phyloP scores from a whole-genome alignment of 2,797 vertebrate genomes.

The Halcyon badia region DNA sequence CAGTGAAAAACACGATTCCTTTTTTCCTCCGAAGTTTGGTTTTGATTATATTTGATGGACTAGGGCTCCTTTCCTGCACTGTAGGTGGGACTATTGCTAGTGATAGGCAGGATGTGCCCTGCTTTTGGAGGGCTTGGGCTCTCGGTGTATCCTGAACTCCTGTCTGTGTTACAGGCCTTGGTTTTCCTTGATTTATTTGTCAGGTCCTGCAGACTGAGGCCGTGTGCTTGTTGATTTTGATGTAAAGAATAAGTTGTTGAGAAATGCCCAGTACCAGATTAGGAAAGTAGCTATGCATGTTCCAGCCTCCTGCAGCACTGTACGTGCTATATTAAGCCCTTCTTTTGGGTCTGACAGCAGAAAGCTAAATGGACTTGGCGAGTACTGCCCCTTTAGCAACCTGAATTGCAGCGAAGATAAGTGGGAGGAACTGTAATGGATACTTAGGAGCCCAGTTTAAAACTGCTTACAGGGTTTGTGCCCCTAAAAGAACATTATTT shows the following conservation, averaged over 20 bases:
- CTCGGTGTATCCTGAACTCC: neutral
- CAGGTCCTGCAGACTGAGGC: neutral
- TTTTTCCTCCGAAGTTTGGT: neutral
- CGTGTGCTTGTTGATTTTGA: neutral
- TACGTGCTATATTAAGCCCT: neutral
- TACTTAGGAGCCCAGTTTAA: neutral
- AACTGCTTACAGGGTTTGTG: neutral
- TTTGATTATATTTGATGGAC: neutral
- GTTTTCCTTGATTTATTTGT: neutral
- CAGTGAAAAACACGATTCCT: neutral
- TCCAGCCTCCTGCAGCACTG: neutral
- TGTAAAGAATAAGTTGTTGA: neutral
- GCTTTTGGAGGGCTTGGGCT: neutral
- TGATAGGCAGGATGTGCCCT: neutral
- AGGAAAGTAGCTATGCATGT: rapidly evolving
- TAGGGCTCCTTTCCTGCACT: neutral
- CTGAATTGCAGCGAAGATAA: neutral
- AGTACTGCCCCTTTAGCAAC: neutral
- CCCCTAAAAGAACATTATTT: neutral
- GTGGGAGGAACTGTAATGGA: neutral
- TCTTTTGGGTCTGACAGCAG: slow-evolving; percentile 15
- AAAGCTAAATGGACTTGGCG: neutral
- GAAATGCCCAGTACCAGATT: neutral
- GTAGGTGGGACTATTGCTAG: neutral
- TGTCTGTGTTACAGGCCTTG: neutral